Conservation (phyloP, 2,888 invertebrate species). For the Philaethria dido region DNA sequence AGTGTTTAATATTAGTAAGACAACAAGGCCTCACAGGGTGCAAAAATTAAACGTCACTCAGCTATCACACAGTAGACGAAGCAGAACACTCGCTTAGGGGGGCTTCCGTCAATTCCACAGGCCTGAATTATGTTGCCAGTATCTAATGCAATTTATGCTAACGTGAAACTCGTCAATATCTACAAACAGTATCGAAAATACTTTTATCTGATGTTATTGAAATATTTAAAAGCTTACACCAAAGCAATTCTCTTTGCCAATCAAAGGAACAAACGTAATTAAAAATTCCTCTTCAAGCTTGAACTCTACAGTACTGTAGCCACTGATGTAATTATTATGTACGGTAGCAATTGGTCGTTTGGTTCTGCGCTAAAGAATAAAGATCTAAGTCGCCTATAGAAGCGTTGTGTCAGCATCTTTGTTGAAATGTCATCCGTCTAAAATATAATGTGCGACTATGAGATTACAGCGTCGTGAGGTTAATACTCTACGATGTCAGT, state of each 20-base stretch:
- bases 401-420: constrained; percentile 31
- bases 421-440: constrained; percentile 50
- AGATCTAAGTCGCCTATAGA: constrained; percentile 31
- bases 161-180: constrained; percentile 55
- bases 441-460: constrained; percentile 64
- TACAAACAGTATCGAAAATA: constrained; percentile 46
- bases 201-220: constrained; percentile 33
- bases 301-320: constrained; percentile 36
- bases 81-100: constrained; percentile 60
- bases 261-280: constrained; percentile 57
- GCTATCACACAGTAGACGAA: constrained; percentile 67
- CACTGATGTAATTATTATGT: constrained; percentile 42
- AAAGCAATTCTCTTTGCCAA: constrained; percentile 55
- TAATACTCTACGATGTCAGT: constrained; percentile 77
- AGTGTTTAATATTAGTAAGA: constrained; percentile 6
- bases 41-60: constrained; percentile 75
- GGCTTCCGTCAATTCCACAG: constrained; percentile 62
- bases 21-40: constrained; percentile 48
- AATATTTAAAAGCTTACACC: constrained; percentile 49
- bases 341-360: constrained; percentile 38
- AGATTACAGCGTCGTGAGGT: constrained; percentile 66
- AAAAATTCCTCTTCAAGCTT: constrained; percentile 51
- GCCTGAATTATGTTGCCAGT: constrained; percentile 57
- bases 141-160: constrained; percentile 63
- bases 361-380: constrained; percentile 32